Percentiles rank a stretch among this genome's conserved stretches.
Conservation (phyloP, 2,888 invertebrate genomes). For the Steromphala cineraria region DNA sequence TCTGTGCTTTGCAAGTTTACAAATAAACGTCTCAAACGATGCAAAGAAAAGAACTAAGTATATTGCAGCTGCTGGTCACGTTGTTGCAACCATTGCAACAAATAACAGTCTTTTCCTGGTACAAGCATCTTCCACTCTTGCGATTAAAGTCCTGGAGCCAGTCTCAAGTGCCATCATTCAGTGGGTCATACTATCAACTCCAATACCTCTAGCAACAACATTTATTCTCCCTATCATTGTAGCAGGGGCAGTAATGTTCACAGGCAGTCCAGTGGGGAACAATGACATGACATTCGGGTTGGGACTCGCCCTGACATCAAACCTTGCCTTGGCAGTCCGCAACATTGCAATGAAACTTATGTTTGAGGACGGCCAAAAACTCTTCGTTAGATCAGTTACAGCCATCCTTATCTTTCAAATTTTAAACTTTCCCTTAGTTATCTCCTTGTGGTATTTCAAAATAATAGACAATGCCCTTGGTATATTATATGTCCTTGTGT, state of each 20-base stretch:
- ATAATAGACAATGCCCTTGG: background rate
- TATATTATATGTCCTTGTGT: background rate
- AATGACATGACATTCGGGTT: conserved; percentile 20
- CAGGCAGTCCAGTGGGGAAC: conserved; percentile 18
- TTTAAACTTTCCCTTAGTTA: background rate
- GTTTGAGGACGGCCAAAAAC: too few species aligned
- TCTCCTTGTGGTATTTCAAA: background rate
- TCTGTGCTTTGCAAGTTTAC: too few species aligned
- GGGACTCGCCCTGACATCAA: conserved; percentile 33
- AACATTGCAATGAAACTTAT: too few species aligned
- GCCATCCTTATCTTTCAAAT: background rate
- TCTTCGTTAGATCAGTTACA: background rate
- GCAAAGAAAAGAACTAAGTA: background rate
- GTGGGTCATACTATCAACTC: conserved; percentile 21
- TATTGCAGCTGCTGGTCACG: background rate
- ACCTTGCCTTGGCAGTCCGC: conserved; percentile 28
- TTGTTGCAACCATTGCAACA: conserved; percentile 23
- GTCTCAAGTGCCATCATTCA: too few species aligned
- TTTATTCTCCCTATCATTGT: conserved; percentile 35
- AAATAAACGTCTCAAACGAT: too few species aligned
- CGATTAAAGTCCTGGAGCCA: conserved; percentile 43
- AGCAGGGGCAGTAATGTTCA: conserved; percentile 31
- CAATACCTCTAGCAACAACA: conserved; percentile 8
- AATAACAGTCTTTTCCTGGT: conserved; percentile 40
- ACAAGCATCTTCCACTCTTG: conserved; percentile 40